These are phyloP conservation scores for Mechanitis messenoides DNA, from an alignment of 2,888 invertebrate species.

Conservation along the genomic window DNA sequence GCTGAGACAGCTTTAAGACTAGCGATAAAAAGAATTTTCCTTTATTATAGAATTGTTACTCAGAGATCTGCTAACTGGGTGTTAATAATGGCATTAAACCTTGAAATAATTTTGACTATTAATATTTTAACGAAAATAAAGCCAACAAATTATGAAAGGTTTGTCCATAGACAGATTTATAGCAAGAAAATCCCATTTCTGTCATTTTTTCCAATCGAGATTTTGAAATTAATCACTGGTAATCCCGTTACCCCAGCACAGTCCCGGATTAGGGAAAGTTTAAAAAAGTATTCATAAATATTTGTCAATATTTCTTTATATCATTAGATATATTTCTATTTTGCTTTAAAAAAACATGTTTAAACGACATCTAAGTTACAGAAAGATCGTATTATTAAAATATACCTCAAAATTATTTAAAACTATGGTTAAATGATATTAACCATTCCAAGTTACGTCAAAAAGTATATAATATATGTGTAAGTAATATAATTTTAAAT, in stretches of 20 bases:
- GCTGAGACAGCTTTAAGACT: constrained; percentile 19
- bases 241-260: neutral
- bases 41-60: constrained; percentile 23
- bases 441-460: too few species aligned
- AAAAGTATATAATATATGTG: too few species aligned
- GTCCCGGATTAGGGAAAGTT: neutral
- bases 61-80: constrained; percentile 18
- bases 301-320: neutral
- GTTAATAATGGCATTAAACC: constrained; percentile 19
- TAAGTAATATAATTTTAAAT: too few species aligned
- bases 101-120: constrained; percentile 2
- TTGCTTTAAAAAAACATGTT: too few species aligned
- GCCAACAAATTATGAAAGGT: neutral
- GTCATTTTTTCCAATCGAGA: neutral
- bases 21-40: constrained; percentile 15
- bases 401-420: too few species aligned
- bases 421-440: neutral
- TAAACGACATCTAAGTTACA: too few species aligned
- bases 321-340: too few species aligned
- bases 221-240: neutral
- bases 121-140: too few species aligned
- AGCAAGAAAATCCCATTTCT: constrained; percentile 2
- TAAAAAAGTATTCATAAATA: neutral
- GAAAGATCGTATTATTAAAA: too few species aligned
- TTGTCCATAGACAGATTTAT: neutral